Base-by-base conservation (phyloP, 2,797 vertebrate genomes). In the Merluccius polli region DNA sequence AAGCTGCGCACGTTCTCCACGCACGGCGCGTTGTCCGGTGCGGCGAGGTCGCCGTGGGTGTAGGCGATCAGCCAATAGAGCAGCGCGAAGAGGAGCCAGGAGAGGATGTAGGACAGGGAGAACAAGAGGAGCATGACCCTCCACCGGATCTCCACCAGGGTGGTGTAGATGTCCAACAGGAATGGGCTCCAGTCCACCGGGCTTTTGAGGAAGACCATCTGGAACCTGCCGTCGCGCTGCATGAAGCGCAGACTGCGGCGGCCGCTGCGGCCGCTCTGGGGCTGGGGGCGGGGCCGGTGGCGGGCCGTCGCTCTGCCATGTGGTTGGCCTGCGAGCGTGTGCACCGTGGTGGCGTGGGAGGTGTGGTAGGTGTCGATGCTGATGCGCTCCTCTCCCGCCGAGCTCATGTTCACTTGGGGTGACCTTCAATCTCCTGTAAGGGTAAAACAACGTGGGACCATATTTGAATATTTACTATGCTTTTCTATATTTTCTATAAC, bases 141-240 rank as follows among this genome's bases (percentile, higher is more conserved):
- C 98, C 98, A 99, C 73, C 96, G 95, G 80, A 96, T 95, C 86
- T 99, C 98, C 52, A 99, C 95, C 3, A 99, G 91, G 0, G 98
- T 99, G 89, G 97, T 99, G 84, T 98, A 99, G 48, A 98, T 96
- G 91, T 99, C 98, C 0, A 89, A 89, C 52, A 98, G 86, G 3
- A 95, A 98, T 31, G 94, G 94, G 59, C 95, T 93, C 96, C 96
- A 98, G 38, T 96, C 91, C 1, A 94, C 93, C 0, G 95, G 94
- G 30, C 94, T 90, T 73, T 95, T 94, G 31, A 93, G 94, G 87
- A 99, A 96, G 78, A 93, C 92, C 73, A 98, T 96, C 0, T 95
- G 95, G 73, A 97, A 98, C 79, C 92, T 93, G 71, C 98, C 98
- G 6, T 98, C 96, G 81, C 95, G 98, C 77, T 95, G 93, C 72